phyloP scores from a whole-genome alignment of 2,888 invertebrate genomes.

The Eupithecia tripunctaria region DNA sequence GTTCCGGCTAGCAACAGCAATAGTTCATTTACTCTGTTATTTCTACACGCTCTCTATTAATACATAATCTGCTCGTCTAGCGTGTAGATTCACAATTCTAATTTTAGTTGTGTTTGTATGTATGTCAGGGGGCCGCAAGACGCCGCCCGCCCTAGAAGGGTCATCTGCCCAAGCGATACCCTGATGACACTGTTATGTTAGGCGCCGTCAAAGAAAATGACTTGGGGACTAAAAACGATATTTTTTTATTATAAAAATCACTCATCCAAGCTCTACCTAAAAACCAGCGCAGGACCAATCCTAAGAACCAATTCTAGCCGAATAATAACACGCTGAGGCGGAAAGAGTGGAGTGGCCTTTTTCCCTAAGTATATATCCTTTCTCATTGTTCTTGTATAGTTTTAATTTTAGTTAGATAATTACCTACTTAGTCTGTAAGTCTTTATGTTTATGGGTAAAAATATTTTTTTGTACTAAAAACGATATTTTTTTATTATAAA shows the following conservation, averaged over 20 bases:
- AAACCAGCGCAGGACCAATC: too few relatives aligned
- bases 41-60: slow-evolving; percentile 57
- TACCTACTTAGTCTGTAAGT: too few relatives aligned
- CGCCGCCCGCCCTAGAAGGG: slow-evolving; percentile 77
- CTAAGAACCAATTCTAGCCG: too few relatives aligned
- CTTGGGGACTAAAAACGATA: neutral
- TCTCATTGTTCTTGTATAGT: too few relatives aligned
- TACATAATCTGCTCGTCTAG: slow-evolving; percentile 75
- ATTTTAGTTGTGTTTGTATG: slow-evolving; percentile 78
- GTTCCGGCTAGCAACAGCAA: slow-evolving; percentile 57
- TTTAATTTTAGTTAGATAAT: too few relatives aligned
- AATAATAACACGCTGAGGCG: too few relatives aligned
- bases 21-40: slow-evolving; percentile 64
- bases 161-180: slow-evolving; percentile 62
- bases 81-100: slow-evolving; percentile 74
- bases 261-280: too few relatives aligned
- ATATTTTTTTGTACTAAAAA: too few relatives aligned
- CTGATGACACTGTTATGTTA: slow-evolving; percentile 31
- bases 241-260: neutral
- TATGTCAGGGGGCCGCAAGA: slow-evolving; percentile 78
- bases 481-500: neutral
- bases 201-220: slow-evolving; percentile 23
- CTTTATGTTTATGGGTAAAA: too few relatives aligned
- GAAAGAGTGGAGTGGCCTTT: too few relatives aligned
- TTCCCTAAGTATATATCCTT: too few relatives aligned